Evolutionary conservation across 2,797 vertebrate species (phyloP), one percentile per base, ranked within the genome.

Genomic region (Florisuga fusca): DNA sequence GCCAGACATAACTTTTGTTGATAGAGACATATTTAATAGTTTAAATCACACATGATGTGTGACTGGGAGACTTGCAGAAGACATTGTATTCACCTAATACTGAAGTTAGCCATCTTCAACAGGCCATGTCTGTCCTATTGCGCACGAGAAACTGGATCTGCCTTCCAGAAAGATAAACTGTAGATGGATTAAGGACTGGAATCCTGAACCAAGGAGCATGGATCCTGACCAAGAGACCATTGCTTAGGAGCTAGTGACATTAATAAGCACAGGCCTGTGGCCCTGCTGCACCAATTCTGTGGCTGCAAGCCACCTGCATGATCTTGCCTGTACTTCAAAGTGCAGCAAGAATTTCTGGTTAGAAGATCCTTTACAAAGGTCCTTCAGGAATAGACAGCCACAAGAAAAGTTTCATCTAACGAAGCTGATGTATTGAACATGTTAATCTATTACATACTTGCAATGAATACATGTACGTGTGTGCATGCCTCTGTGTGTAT

Each of bases 401-500:
- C 16, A 26, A 50, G 5, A 4, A 29, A 87, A 46, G 13, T n/a
- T 83, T 63, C 33, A 64, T 41, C 7, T 14, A 64, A 75, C 57
- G 19, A 61, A 2, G 2, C 68, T 72, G 46, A 46, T 46, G 19
- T 46, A 21, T 21, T 46, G 53, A 7, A 50, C 12, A 8, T 19
- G 6, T 45, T 91, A 54, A 61, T 23, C 21, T 11, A 10, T 33
- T 53, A 61, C 1, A 12, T 12, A 27, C 31, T 68, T 33, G 31
- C 7, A 55, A 9, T 12, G 17, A 58, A 43, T 34, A n/a, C 6
- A 72, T 23, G 26, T 6, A 25, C 16, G 12, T 7, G 0, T 7
- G 10, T 10, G 0, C 7, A 10, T 7, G 9, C 45, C 2, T 55
- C 9, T 20, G 4, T 46, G 13, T 27, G 6, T 25, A 5, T 22